Base-by-base conservation (phyloP, 1,140 invertebrate genomes). In the Zaprionus ghesquierei region DNA sequence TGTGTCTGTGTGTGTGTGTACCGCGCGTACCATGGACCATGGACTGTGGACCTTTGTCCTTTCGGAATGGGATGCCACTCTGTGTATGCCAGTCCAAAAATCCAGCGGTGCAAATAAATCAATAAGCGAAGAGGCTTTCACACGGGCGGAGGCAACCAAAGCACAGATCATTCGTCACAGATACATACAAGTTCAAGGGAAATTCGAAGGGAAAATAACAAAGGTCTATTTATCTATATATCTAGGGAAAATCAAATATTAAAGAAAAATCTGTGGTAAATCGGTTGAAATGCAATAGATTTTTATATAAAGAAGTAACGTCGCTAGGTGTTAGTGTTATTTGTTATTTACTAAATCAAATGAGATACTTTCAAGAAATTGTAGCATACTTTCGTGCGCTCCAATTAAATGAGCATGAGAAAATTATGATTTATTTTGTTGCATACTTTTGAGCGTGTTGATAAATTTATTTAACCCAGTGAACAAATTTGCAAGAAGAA, bases 21-120 rank as follows among this genome's bases (percentile, higher is more conserved):
- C 41, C 3, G 2, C 3, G 2, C 15, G 6, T 41, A 41, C 35
- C 35, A 6, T 41, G 10, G 8, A 33, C 31, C 18, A 9, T 55
- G 50, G 29, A 63, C 62, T 22, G 22, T 15, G 68, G 18, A 55
- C 60, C 61, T 71, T 65, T 71, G 69, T 35, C 29, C 60, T 64
- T 15, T 35, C 29, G 20, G 18, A 8, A 33, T 10, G 29, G 8
- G 12, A 33, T n/a, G n/a, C 25, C 31, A 23, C 51, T 35, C 12
- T 33, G 59, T 22, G 18, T n/a, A n/a, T 29, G 27, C 31, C 50
- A 27, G 22, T 38, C 29, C 15, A 53, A 49, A 68, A 59, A 60
- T 33, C 46, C 33, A 44, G 50, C 55, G 22, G 13, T 44, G 58
- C 18, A 69, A 41, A 62, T 46, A 69, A 69, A 69, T 69, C 66